Conservation (phyloP, 2,113 vertebrate species). For the Cryptotis parvus region DNA sequence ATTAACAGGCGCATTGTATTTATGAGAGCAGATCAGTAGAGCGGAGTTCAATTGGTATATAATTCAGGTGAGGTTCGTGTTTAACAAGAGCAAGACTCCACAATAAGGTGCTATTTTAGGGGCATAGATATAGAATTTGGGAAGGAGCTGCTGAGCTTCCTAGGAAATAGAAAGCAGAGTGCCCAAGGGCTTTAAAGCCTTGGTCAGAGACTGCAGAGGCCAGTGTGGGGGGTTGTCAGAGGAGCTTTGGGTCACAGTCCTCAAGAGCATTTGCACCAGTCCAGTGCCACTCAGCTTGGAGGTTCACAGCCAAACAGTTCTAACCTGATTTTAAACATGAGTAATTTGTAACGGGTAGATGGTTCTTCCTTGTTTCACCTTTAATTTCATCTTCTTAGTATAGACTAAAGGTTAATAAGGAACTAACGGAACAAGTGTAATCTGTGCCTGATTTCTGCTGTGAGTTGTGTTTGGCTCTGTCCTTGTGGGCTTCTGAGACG, state of each 20-base stretch:
- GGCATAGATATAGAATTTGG: background rate
- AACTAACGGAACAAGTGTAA: constrained; percentile 42
- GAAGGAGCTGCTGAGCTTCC: background rate
- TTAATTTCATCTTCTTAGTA: background rate
- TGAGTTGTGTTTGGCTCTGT: background rate
- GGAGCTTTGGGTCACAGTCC: background rate
- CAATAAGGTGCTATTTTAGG: background rate
- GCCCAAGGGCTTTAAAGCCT: background rate
- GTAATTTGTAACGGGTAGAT: constrained; percentile 33
- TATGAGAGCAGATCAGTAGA: background rate
- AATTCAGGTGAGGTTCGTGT: background rate
- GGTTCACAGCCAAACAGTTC: background rate
- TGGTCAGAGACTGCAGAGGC: background rate
- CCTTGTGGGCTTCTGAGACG: background rate
- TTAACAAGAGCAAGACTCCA: background rate
- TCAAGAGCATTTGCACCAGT: background rate
- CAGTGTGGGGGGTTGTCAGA: background rate
- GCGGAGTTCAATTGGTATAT: background rate
- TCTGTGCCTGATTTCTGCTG: background rate
- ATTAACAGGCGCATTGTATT: background rate
- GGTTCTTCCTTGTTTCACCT: background rate
- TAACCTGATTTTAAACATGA: constrained; percentile 45
- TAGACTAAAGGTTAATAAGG: constrained; percentile 22
- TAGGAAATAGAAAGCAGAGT: background rate
- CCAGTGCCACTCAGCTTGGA: background rate